Base-by-base conservation (phyloP, 2,113 vertebrate species). In the Takifugu flavidus region DNA sequence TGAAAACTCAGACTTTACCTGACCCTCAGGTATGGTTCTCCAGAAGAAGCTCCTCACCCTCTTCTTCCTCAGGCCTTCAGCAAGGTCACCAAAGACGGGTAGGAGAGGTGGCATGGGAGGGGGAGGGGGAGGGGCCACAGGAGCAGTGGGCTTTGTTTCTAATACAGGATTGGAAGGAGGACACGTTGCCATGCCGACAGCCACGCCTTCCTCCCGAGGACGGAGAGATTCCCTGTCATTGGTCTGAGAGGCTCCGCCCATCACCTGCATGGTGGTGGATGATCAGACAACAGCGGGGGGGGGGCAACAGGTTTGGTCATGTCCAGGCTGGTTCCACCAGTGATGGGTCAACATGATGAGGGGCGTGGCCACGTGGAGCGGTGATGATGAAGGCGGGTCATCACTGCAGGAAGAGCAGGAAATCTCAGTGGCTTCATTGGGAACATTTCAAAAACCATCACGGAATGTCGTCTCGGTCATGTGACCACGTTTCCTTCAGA, bases 11-110 rank as follows among this genome's bases (percentile, higher is more conserved):
- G 31, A 29, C 25, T n/a, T 13, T 2, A 90, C 80, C 68, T 96
- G 91, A 50, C 96, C 94, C 72, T 95, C 95, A 0, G 95, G 95
- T 51, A 98, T 98, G 3, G 93, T 95, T 77, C 95, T 98, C 96
- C 96, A 98, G 82, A 94, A 96, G 74, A 98, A 96, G 62, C 91
- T 95, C 70, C 94, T 89, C 77, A 97, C 91, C 0, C 92, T 88
- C 78, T 90, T 94, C 72, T 91, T 95, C 75, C 87, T 93, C 62
- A 63, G 67, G 47, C 86, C 88, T 1, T 78, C 87, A 13, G 69
- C 68, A 0, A 67, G 59, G 0, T 88, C 90, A 7, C 81, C 8
- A 39, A 83, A 69, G 11, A 86, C 78, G 0, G 86, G 61, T 0
- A 89, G 76, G 56, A 90, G 81, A 2, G 87, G 85, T 0, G 65